These are phyloP conservation scores for Meta bourneti DNA, from an alignment of 2,888 invertebrate species.

Conservation along the genomic window DNA sequence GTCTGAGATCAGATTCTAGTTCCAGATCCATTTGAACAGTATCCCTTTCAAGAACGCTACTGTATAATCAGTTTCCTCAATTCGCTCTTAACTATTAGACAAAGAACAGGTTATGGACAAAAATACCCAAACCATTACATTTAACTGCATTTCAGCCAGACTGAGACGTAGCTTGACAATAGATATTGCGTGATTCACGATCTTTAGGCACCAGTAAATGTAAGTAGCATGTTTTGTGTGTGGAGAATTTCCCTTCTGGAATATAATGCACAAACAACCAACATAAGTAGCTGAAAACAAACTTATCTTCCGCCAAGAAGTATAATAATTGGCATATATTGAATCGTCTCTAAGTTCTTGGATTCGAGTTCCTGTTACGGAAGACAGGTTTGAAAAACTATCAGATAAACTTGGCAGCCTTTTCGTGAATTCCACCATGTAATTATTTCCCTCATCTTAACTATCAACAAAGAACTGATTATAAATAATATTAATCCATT, in stretches of 20 bases:
- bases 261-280: neutral
- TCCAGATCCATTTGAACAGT: neutral
- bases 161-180: neutral
- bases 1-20: no score
- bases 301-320: neutral
- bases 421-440: neutral
- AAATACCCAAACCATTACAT: neutral
- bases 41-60: neutral
- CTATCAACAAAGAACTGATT: neutral
- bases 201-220: neutral
- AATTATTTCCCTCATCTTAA: neutral
- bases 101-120: neutral
- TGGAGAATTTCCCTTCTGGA: neutral
- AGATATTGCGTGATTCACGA: neutral
- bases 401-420: no score
- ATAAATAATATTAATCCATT: neutral
- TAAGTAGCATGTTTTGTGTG: neutral
- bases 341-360: neutral
- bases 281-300: neutral
- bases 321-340: neutral
- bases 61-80: no score
- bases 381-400: neutral
- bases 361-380: neutral
- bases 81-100: neutral
- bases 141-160: neutral